Conservation (phyloP, 2,888 invertebrate species). For the Unio pictorum region DNA sequence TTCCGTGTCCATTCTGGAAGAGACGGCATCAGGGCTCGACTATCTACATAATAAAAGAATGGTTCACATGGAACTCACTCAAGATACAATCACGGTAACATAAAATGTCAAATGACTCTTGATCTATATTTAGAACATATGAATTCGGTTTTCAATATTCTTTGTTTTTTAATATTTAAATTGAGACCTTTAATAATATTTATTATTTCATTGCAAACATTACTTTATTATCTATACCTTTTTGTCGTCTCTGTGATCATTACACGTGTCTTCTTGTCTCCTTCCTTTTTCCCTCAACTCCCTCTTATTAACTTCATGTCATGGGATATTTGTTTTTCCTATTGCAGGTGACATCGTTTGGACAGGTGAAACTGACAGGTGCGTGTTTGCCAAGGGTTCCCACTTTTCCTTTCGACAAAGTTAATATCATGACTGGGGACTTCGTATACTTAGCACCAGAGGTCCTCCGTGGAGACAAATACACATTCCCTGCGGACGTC, state of each 20-base stretch:
- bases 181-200: no score
- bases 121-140: neutral
- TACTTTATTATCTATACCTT: neutral
- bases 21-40: conserved; percentile 43
- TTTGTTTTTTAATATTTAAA: no score
- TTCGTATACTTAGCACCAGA: conserved; percentile 62
- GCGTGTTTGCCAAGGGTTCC: conserved; percentile 54
- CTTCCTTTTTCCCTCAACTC: neutral
- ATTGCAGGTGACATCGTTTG: conserved; percentile 32
- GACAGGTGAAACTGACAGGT: conserved; percentile 50
- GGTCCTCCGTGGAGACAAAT: conserved; percentile 55
- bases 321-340: neutral
- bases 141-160: no score
- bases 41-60: conserved; percentile 56
- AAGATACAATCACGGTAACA: conserved; percentile 58
- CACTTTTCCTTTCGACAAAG: conserved; percentile 36
- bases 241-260: neutral
- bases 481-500: conserved; percentile 55
- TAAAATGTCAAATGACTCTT: neutral
- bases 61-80: conserved; percentile 62
- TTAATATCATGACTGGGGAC: conserved; percentile 33
- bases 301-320: no score
- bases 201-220: neutral
- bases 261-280: neutral
- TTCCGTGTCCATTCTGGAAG: conserved; percentile 13